Evolutionary conservation across 2,888 invertebrate species (phyloP), one percentile per base, ranked within the genome.

Genomic region (Clitarchus hookeri): DNA sequence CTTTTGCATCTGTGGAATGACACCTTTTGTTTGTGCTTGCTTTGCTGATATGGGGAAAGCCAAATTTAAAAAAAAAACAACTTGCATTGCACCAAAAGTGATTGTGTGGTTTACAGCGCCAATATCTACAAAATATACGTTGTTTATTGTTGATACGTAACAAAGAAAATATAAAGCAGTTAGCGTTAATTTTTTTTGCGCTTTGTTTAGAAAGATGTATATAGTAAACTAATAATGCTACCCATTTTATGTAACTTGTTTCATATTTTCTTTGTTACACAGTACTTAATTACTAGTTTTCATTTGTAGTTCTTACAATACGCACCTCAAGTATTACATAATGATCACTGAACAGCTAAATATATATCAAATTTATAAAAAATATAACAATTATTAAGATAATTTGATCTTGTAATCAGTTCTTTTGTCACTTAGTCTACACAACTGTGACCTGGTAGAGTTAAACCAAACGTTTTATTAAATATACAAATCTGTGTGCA

Each of bases 1-100:
- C 65, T 65, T 65, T 65, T 65, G 65, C 65, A 65, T 65, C 65
- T 65, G 65, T n/a, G 65, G 65, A 65, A 65, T 65, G 65, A 12
- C 65, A 48, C 8, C n/a, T 23, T 65, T 65, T 65, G 65, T 65
- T 65, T 23, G 65, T 65, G 65, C 65, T 65, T 65, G 65, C 65
- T 65, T 65, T 65, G 65, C 8, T n/a, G 8, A 65, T 65, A 65
- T 65, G n/a, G 65, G 65, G 8, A 19, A n/a, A n/a, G n/a, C 8
- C 65, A 23, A 16, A 65, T 16, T n/a, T n/a, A n/a, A n/a, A 65
- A 16, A 65, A 65, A 9, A n/a, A 65, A 65, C 6, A 4, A 23
- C 19, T 65, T 19, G 8, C 16, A 19, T 65, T 65, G 65, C 65
- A 65, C 65, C 16, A n/a, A 65, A 65, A 65, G 65, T 65, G n/a